Evolutionary conservation across 2,113 vertebrate species (phyloP), one percentile per base, ranked within the genome.

Genomic region (Anhinga rufa): DNA sequence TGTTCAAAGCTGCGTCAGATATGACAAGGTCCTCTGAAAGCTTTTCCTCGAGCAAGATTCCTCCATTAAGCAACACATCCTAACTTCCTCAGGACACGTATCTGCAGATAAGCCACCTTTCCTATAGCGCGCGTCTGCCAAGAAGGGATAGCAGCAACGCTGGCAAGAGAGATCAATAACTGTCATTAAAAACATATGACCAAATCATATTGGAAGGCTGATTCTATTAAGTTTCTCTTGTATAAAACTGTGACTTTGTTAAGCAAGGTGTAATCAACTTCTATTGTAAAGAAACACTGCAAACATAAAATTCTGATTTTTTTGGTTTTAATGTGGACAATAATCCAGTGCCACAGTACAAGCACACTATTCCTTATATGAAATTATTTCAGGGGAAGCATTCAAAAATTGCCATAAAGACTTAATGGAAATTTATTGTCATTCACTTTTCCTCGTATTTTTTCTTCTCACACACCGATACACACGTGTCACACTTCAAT

Each of bases 11-110:
- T 70, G 12, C 3, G 3, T 88, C 90, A 94, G 71, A 64, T 52
- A 55, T 46, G 74, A 92, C 78, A 93, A 77, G 32, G 89, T 92
- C 75, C 44, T 94, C 60, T n/a, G 64, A 96, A 92, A 95, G 58
- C 75, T 91, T 88, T 83, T 96, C 76, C 90, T 78, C 1, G 2
- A 95, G 85, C 82, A 94, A 93, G 93, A 86, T 86, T 94, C 90
- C 95, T 87, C 93, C 79, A 88, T 94, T 95, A 93, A 95, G 81
- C 68, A 86, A 80, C 76, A 86, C 34, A 81, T 42, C 48, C 85
- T 80, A 81, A 90, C 60, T 95, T 97, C 51, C 76, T 29, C 52
- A 86, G 68, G 66, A 93, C 72, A 40, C 1, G 4, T 42, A 77
- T 68, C 84, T 88, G 58, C 51, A 95, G 89, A 92, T 65, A 92